phyloP scores from a whole-genome alignment of 2,113 vertebrate species.

The Ctenomys sociabilis region DNA sequence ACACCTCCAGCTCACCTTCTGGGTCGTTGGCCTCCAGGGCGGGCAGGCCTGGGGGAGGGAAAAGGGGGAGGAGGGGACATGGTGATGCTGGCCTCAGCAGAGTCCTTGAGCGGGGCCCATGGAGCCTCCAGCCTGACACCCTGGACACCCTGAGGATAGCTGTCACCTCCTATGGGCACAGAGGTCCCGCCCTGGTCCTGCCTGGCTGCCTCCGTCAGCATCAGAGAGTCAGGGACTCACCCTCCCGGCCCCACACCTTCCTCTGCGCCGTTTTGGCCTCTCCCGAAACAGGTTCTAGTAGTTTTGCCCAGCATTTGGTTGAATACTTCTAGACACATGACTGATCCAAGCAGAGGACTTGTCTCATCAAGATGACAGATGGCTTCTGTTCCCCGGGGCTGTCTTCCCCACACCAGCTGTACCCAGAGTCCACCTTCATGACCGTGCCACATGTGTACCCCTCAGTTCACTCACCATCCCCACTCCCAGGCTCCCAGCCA shows the following conservation, averaged over 20 bases:
- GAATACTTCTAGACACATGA: neutral
- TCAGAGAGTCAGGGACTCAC: neutral
- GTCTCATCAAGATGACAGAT: neutral
- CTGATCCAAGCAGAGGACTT: neutral
- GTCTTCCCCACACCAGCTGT: neutral
- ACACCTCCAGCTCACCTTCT: slow-evolving; percentile 65
- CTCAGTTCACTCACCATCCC: neutral
- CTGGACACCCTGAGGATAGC: neutral
- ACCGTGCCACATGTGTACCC: accelerated
- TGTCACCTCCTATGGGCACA: neutral
- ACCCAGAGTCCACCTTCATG: neutral
- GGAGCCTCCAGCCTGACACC: neutral
- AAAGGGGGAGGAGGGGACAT: neutral
- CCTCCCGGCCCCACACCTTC: neutral
- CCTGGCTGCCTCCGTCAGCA: neutral
- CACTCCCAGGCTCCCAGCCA: neutral
- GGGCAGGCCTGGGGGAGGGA: slow-evolving; percentile 62
- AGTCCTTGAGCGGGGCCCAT: neutral
- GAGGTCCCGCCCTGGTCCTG: neutral
- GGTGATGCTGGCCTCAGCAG: neutral
- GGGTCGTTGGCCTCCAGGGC: slow-evolving; percentile 67
- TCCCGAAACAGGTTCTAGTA: neutral
- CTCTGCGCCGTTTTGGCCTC: neutral
- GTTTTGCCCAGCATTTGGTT: neutral
- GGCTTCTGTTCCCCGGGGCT: neutral